Conservation (phyloP, 2,888 invertebrate genomes). For the Listrodromus nycthemerus region DNA sequence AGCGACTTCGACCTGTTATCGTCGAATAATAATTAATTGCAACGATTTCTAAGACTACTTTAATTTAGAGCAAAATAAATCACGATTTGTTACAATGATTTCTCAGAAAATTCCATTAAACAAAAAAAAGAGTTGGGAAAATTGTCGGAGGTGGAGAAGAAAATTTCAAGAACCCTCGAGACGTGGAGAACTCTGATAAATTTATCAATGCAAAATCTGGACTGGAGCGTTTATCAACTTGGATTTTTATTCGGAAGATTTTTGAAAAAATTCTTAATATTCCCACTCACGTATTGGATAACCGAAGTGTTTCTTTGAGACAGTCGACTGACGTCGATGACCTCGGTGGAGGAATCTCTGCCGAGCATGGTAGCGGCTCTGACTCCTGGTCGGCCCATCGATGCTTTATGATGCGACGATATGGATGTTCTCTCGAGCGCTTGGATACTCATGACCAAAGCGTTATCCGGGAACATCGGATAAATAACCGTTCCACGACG, state of each 20-base stretch:
- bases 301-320: conserved; percentile 69
- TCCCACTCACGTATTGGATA: conserved; percentile 75
- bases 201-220: not conserved
- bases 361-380: conserved; percentile 73
- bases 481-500: conserved; percentile 66
- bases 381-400: conserved; percentile 68
- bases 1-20: conserved; percentile 74
- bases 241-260: not conserved
- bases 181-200: not conserved
- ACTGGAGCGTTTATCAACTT: not conserved
- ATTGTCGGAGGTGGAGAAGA: no score
- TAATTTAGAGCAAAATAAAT: not conserved
- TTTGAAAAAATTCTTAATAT: not conserved
- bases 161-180: not conserved
- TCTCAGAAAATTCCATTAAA: not conserved
- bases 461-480: conserved; percentile 70
- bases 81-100: not conserved
- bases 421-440: conserved; percentile 65
- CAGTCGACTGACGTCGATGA: conserved; percentile 75
- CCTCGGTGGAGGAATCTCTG: conserved; percentile 73
- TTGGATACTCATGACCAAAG: conserved; percentile 72
- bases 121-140: no score
- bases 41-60: not conserved
- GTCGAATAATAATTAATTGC: not conserved
- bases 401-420: conserved; percentile 24